Base-by-base conservation (phyloP, 2,888 invertebrate species). In the Matsumyia berberina region DNA sequence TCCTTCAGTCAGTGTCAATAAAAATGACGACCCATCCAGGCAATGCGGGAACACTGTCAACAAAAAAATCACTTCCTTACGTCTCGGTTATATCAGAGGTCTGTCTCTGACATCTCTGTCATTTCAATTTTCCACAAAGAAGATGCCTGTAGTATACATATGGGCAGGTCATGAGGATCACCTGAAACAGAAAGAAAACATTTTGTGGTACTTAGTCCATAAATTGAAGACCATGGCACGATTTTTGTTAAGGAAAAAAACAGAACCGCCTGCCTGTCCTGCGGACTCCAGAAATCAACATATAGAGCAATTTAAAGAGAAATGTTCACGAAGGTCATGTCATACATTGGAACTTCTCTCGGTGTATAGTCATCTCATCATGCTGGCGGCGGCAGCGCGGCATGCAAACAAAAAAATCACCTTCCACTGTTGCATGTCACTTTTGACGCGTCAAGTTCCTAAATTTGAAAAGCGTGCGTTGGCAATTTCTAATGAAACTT, bases 121-220 rank as follows among this genome's bases (percentile, higher is more conserved):
- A 82, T 82, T 86, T 66, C 33, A 78, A 76, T 69, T 86, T 76
- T 35, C 60, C 64, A 58, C 51, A 77, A 49, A 55, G 67, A 73
- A 46, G 58, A 74, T 82, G 58, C 55, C 31, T 64, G 19, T 15
- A 15, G 62, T 70, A 67, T 62, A 74, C 72, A 85, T 86, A 86
- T 87, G 85, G 86, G 80, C 83, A 86, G 86, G 69, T 87, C 80
- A 87, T 87, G 83, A 62, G 78, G 86, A 87, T 87, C 86, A 87
- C 78, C 87, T 86, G 80, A 33, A 55, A 51, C 58, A 53, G 58
- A 39, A 39, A 31, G 11, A 51, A 49, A 42, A 64, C 15, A 35
- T n/a, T 29, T 39, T 37, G 24, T 19, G 53, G 64, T 64, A 39
- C 72, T 80, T 67, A 60, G 49, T 76, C 44, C 42, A 83, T 83